Percentiles rank a stretch among this genome's conserved stretches.
These are phyloP conservation scores for Metopia argyrocephala DNA, from an alignment of 2,888 invertebrate genomes.

Conservation along the genomic window DNA sequence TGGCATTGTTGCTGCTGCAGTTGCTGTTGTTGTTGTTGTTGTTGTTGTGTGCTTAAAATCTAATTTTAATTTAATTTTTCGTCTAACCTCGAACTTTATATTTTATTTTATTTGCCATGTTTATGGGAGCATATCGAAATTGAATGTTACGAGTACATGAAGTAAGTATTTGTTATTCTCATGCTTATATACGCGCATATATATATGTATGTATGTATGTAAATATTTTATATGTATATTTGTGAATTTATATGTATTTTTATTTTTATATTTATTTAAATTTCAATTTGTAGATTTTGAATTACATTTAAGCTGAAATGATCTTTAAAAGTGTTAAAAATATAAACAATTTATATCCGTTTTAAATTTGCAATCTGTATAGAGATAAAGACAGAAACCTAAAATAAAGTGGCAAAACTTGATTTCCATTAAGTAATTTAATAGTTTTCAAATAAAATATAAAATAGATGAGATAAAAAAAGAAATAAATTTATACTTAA, in stretches of 20 bases:
- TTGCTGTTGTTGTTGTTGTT: neutral
- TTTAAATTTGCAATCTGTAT: slow-evolving; percentile 45
- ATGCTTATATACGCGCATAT: too few species aligned
- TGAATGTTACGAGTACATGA: slow-evolving; percentile 45
- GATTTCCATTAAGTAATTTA: neutral
- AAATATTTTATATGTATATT: slow-evolving; percentile 27
- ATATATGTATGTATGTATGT: too few species aligned
- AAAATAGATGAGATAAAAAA: too few species aligned
- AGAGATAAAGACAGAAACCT: neutral
- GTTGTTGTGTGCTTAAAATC: slow-evolving; percentile 51
- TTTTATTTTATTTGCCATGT: slow-evolving; percentile 65
- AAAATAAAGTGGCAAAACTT: neutral
- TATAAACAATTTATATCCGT: slow-evolving; percentile 36
- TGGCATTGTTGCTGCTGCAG: neutral
- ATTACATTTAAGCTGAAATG: slow-evolving; percentile 34
- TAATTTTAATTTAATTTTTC: slow-evolving; percentile 53
- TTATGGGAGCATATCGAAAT: slow-evolving; percentile 68
- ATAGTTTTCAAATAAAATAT: too few species aligned
- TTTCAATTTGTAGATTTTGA: too few species aligned
- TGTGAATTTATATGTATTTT: slow-evolving; percentile 3
- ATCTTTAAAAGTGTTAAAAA: slow-evolving; percentile 35
- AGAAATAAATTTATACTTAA: too few species aligned
- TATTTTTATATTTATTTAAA: slow-evolving; percentile 27
- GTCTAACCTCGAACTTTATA: slow-evolving; percentile 70
- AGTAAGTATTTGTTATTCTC: neutral